Conservation (phyloP, 2,888 invertebrate species). For the Agonopterix subpropinquella region DNA sequence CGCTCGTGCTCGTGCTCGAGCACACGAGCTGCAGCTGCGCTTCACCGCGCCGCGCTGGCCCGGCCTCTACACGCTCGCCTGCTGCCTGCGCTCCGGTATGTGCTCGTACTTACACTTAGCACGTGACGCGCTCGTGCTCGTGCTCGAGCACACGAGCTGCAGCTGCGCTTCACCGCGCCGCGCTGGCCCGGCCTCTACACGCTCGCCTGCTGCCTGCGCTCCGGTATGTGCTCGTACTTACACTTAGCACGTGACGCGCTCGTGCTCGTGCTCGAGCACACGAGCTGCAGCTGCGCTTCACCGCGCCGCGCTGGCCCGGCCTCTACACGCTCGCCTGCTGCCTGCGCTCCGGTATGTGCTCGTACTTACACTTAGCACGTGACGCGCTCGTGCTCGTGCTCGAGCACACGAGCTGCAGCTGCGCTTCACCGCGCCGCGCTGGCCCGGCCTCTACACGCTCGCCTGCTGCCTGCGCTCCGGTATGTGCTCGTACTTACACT, state of each 20-base stretch:
- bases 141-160: slow-evolving; percentile 97
- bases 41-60: slow-evolving; percentile 98
- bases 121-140: no score
- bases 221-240: slow-evolving; percentile 58
- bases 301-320: slow-evolving; percentile 96
- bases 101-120: neutral
- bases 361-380: no score
- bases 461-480: slow-evolving; percentile 93
- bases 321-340: slow-evolving; percentile 95
- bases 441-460: slow-evolving; percentile 94
- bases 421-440: slow-evolving; percentile 96
- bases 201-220: slow-evolving; percentile 93
- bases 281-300: slow-evolving; percentile 96
- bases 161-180: slow-evolving; percentile 97
- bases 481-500: slow-evolving; percentile 20
- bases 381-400: no score
- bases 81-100: slow-evolving; percentile 89
- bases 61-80: slow-evolving; percentile 93
- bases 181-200: slow-evolving; percentile 94
- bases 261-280: no score
- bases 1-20: no score
- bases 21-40: slow-evolving; percentile 96
- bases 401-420: slow-evolving; percentile 97
- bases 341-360: slow-evolving; percentile 82
- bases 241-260: no score